Percentiles rank a stretch among this genome's conserved stretches.
Evolutionary conservation across 2,888 invertebrate genomes (phyloP).

Genomic region (Gonocerus acuteangulatus): DNA sequence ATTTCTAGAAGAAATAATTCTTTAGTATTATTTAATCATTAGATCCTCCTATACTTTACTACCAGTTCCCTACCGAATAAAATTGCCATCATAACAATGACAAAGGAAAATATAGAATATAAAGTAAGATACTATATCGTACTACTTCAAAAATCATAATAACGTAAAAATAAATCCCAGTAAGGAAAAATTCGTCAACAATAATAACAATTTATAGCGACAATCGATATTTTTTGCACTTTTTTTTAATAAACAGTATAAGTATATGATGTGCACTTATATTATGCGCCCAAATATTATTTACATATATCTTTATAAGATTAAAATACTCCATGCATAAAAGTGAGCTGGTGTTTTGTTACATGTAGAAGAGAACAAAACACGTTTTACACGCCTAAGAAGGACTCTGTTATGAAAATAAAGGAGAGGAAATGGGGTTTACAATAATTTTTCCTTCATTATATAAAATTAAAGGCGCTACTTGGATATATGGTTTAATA

Average conservation of each 20-base stretch:
- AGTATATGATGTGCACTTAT: constrained; percentile 26
- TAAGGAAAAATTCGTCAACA: constrained; percentile 29
- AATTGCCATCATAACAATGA: constrained; percentile 16
- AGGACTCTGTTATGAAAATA: constrained; percentile 33
- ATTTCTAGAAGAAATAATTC: constrained; percentile 4
- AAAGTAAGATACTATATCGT: neutral
- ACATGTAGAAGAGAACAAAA: constrained; percentile 9
- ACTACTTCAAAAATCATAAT: constrained; percentile 6
- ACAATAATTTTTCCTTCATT: constrained; percentile 10
- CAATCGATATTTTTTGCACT: constrained; percentile 28
- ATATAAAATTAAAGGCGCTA: constrained; percentile 21
- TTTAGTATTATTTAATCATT: constrained; percentile 5
- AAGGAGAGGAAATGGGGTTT: constrained; percentile 21
- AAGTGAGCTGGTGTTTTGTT: constrained; percentile 32
- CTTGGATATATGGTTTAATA: constrained; percentile 10
- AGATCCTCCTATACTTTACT: constrained; percentile 23
- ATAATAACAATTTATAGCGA: constrained; percentile 30
- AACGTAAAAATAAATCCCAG: neutral
- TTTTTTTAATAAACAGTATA: constrained; percentile 26
- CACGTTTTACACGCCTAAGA: constrained; percentile 28
- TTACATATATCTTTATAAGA: constrained; percentile 32
- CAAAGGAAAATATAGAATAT: constrained; percentile 5
- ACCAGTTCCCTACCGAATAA: constrained; percentile 31
- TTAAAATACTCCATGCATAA: constrained; percentile 34
- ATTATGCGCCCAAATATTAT: constrained; percentile 33